Percentiles rank a stretch among this genome's conserved stretches.
These are phyloP conservation scores for Tupaia tana DNA, from an alignment of 2,113 vertebrate species.

Conservation along the genomic window DNA sequence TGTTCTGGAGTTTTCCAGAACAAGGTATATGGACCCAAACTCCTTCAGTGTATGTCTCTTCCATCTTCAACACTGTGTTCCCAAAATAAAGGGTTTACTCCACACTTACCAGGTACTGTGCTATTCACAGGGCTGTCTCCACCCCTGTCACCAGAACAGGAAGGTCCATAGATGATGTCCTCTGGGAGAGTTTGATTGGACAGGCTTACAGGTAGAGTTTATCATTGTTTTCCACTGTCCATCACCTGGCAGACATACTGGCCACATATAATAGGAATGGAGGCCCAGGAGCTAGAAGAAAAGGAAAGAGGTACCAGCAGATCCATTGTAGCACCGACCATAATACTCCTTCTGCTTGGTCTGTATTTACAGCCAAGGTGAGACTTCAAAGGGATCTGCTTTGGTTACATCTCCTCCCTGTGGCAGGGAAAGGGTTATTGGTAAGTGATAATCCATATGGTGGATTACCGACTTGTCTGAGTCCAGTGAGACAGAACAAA, in stretches of 20 bases:
- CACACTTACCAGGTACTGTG: no score
- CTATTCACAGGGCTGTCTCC: neutral
- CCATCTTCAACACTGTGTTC: neutral
- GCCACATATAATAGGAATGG: neutral
- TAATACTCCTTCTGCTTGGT: neutral
- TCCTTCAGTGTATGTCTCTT: neutral
- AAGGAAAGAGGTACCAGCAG: rapidly evolving
- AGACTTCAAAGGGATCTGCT: neutral
- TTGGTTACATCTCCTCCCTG: neutral
- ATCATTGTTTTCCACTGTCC: neutral
- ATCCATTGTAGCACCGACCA: neutral
- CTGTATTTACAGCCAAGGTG: neutral
- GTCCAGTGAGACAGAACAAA: neutral
- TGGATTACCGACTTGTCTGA: neutral
- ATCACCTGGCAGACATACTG: rapidly evolving
- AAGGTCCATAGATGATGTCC: neutral
- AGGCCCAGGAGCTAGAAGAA: neutral
- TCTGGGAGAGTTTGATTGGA: neutral
- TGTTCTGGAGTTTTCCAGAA: neutral
- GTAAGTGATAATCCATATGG: no score
- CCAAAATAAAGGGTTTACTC: neutral
- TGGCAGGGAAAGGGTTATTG: neutral
- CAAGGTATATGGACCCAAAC: neutral
- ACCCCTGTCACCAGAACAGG: no score
- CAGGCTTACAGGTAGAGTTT: neutral